Conservation (phyloP, 2,113 vertebrate genomes). For the Gorsachius goisagi region DNA sequence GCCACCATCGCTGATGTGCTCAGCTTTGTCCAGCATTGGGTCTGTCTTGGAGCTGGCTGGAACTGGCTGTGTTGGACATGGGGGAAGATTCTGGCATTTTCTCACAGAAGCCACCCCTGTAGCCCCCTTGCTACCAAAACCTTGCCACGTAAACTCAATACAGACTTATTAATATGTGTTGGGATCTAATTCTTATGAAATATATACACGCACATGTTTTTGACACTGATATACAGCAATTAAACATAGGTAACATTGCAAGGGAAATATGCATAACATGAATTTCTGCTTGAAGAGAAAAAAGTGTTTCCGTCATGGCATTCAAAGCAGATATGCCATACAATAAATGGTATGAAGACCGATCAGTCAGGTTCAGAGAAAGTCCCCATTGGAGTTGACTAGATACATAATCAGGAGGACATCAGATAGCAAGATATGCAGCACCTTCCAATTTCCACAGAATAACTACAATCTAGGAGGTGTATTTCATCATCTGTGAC, state of each 20-base stretch:
- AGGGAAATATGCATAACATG: neutral
- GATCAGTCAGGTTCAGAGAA: neutral
- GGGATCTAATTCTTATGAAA: neutral
- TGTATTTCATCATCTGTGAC: conserved; percentile 7
- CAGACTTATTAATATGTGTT: neutral
- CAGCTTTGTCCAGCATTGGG: fast-evolving
- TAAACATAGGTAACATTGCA: neutral
- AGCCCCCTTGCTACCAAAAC: neutral
- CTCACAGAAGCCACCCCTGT: neutral
- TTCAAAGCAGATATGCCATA: neutral
- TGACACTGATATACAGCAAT: neutral
- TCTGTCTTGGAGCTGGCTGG: fast-evolving
- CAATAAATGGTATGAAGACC: neutral
- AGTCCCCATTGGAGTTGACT: neutral
- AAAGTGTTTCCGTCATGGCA: neutral
- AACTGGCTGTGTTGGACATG: fast-evolving
- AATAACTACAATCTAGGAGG: neutral
- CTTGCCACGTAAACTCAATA: neutral
- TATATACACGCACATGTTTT: neutral
- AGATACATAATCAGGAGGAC: neutral
- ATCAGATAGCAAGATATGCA: neutral
- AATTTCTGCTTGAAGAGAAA: neutral
- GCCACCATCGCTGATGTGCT: fast-evolving
- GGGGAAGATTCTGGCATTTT: neutral
- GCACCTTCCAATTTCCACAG: neutral